A percentile compares a stretch with the other conserved stretches of the same genome.
Evolutionary conservation across 2,113 vertebrate species (phyloP).

Genomic region (Ifrita kowaldi): DNA sequence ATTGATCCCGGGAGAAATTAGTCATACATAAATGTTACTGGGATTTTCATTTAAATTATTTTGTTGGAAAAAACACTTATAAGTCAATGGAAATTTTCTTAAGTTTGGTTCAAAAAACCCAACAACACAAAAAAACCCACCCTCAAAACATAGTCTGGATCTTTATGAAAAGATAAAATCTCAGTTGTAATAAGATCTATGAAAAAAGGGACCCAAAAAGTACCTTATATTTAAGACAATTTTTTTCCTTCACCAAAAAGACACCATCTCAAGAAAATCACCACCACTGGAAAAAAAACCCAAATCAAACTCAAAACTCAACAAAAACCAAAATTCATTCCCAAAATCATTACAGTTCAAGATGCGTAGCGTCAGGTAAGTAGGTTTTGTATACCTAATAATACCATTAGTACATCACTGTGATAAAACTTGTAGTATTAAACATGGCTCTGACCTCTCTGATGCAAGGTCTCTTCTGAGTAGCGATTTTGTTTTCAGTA

Average conservation of each 20-base stretch:
- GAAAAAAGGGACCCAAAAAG: neutral
- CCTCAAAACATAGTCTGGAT: neutral
- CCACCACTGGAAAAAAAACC: accelerated
- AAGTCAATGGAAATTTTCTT: neutral
- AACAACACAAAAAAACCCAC: neutral
- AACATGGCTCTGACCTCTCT: neutral
- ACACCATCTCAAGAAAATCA: neutral
- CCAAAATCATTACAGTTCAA: neutral
- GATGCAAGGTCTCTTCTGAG: neutral
- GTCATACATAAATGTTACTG: neutral
- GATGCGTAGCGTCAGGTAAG: neutral
- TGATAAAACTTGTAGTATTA: neutral
- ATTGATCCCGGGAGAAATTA: neutral
- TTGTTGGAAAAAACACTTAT: neutral
- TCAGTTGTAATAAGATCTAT: neutral
- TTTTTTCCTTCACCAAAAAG: neutral
- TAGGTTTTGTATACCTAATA: neutral
- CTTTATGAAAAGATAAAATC: neutral
- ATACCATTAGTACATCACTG: no score
- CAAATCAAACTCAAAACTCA: neutral
- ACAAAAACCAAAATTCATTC: neutral
- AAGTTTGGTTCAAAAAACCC: neutral
- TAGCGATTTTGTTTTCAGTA: neutral
- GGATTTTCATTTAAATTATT: neutral
- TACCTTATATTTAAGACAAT: neutral